Evolutionary conservation across 2,888 invertebrate species (phyloP), one percentile per base, ranked within the genome.

Genomic region (Latrodectus hesperus): DNA sequence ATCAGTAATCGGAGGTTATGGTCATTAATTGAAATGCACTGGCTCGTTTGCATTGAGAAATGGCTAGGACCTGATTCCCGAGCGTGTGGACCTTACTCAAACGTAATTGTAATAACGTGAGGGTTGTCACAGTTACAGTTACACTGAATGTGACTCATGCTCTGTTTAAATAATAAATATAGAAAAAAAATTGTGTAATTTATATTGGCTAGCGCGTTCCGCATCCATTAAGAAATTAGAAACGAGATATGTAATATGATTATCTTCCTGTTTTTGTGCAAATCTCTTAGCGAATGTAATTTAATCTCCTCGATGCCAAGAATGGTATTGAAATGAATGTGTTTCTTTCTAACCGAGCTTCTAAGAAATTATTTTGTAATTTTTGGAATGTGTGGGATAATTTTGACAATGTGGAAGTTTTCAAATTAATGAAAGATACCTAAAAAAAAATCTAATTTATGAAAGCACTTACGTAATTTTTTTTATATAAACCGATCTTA

Each of bases 61-160:
- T 75, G 70, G 75, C 81, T 49, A n/a, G 14, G 14, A 22, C 64
- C 38, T 9, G 65, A 52, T 49, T 17, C 17, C 60, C 80, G 72
- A 1, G 38, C 38, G 38, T 38, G 38, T 80, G 60, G 65, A 6
- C 65, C n/a, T 70, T 73, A 53, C 22, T 55, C 74, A 14, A 70
- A 74, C 74, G 67, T 77, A 77, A 73, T 78, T 77, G 65, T 65
- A 73, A 72, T 73, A 60, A 71, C 71, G 64, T 72, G 67, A 72
- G 84, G 77, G 38, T 78, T 72, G 78, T 84, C 71, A 76, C 83
- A 83, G 76, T 83, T 83, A 76, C 83, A 83, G 76, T 83, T 83
- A 22, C 51, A 67, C 65, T n/a, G 55, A n/a, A 64, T 16, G 26
- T 76, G 17, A 22, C 68, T 55, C 38, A 38, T 38, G 68, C 11